phyloP scores from a whole-genome alignment of 2,888 invertebrate species.

The Mamestra brassicae region DNA sequence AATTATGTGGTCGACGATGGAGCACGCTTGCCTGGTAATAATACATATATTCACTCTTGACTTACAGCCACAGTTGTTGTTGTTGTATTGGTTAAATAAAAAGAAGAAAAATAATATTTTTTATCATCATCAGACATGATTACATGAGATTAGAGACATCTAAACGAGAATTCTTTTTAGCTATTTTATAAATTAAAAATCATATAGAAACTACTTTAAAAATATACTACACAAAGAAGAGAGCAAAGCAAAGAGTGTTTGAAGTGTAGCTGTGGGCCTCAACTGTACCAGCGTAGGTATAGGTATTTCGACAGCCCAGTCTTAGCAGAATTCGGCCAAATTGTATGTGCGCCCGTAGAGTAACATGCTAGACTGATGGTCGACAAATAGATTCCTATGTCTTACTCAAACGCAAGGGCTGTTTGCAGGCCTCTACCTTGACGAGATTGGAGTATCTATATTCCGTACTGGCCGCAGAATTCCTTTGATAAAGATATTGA shows the following conservation, averaged over 20 bases:
- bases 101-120: too few species aligned
- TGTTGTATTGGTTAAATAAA: too few species aligned
- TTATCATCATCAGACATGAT: too few species aligned
- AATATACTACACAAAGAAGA: background rate
- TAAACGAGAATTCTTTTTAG: too few species aligned
- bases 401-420: background rate
- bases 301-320: background rate
- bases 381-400: background rate
- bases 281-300: too few species aligned
- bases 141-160: too few species aligned
- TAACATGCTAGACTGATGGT: background rate
- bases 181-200: too few species aligned
- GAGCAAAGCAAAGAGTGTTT: background rate
- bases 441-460: background rate
- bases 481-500: conserved; percentile 1
- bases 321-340: background rate
- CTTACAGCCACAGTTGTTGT: too few species aligned
- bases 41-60: too few species aligned
- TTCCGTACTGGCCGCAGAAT: background rate
- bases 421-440: background rate
- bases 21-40: too few species aligned
- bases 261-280: background rate
- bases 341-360: background rate
- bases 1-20: too few species aligned
- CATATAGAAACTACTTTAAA: too few species aligned